Evolutionary conservation across 2,888 invertebrate species (phyloP).

Genomic region (Pomacea canaliculata): DNA sequence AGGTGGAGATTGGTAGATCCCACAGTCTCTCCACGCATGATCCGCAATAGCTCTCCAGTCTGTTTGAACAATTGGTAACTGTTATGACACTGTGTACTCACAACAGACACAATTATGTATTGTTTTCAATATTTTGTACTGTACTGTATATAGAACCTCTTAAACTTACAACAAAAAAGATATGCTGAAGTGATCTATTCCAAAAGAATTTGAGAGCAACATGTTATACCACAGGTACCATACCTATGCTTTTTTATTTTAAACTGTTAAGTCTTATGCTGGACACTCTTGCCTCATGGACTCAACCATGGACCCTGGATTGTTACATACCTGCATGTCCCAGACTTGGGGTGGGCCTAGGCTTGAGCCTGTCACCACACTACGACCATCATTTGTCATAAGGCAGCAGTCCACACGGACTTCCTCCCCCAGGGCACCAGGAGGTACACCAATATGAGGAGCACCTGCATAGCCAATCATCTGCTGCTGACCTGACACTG

Average conservation of each 20-base stretch:
- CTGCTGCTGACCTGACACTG: conserved; percentile 55
- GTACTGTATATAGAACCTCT: no score
- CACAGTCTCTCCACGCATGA: conserved; percentile 67
- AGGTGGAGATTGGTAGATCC: conserved; percentile 69
- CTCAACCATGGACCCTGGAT: no score
- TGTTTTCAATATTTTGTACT: no score
- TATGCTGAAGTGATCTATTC: no score
- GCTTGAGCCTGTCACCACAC: conserved; percentile 68
- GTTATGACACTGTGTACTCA: no score
- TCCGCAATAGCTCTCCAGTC: conserved; percentile 68
- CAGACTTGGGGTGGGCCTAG: conserved; percentile 70
- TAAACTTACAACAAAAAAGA: no score
- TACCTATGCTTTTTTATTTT: no score
- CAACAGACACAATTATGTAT: no score
- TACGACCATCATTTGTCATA: conserved; percentile 63
- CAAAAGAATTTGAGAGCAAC: no score
- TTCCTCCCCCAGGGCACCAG: conserved; percentile 65
- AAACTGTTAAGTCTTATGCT: no score
- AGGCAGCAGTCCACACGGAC: conserved; percentile 68
- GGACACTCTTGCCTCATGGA: no score
- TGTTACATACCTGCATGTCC: conserved; percentile 66
- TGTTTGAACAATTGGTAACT: conserved; percentile 31
- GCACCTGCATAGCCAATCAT: conserved; percentile 43
- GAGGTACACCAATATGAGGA: conserved; percentile 46
- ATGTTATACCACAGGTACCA: no score